Evolutionary conservation across 2,797 vertebrate species (phyloP), one percentile per base, ranked within the genome.

Genomic region (Sardinella longiceps): DNA sequence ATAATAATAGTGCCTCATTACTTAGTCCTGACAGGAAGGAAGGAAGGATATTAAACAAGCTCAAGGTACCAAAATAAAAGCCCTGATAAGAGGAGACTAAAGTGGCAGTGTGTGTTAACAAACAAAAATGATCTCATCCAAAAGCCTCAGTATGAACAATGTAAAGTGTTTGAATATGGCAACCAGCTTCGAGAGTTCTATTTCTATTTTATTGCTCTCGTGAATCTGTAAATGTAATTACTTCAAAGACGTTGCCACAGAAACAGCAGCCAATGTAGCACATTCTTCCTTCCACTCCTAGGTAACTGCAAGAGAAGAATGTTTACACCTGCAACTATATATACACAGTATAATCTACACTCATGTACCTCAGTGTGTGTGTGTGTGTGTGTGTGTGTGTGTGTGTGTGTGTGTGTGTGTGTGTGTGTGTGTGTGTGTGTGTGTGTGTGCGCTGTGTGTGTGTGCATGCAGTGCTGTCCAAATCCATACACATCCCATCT

Each of bases 381-480:
- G n/a, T 25, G 58, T 60, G n/a, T 25, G 56, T 60, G 23, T 25
- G 56, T 25, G 56, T 25, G 60, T 33, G 60, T 66, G 12, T 58
- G 53, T 28, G 58, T 66, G 28, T 66, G 25, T 60, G 58, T 25
- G 58, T 63, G 58, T 63, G 58, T 63, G 58, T 63, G 58, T 63
- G 25, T 63, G 58, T 63, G n/a, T 60, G n/a, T 4, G 43, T 43
- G 46, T 48, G 11, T 5, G 7, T 1, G 46, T 10, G 46, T n/a
- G n/a, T n/a, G 43, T 48, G 46, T 10, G 12, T 10, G 46, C 46
- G 12, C 46, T 4, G 43, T 43, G 46, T 48, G 11, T 5, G 7
- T 1, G 46, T 10, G 46, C 12, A 12, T 48, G 46, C 43, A 43
- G 10, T 66, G 6, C 20, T 63, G 60, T 63, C 25, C 60, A n/a